Evolutionary conservation across 2,113 vertebrate genomes (phyloP), one percentile per base, ranked within the genome.

Genomic region (Dipodomys stephensi): DNA sequence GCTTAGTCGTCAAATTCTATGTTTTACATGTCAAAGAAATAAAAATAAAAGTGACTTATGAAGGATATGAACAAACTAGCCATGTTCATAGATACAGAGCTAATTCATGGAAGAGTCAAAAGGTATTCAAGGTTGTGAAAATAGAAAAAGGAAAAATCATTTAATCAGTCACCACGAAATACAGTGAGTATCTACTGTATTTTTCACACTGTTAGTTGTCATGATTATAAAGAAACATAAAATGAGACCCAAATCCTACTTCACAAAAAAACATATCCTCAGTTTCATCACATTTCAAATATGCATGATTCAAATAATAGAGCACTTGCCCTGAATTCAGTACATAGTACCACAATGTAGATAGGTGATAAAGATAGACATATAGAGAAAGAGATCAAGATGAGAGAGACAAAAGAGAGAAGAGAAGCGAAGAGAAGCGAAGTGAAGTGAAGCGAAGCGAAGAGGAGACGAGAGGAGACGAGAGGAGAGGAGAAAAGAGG

Each of bases 11-110:
- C 79, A 71, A 25, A 22, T 73, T 16, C 68, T 27, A 32, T 44
- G 76, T n/a, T 89, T 89, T 73, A 25, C 46, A 30, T 18, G 32
- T 67, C 64, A 89, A 78, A 92, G 65, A 91, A 62, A 73, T 2
- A 39, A 39, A 39, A 39, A 39, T 39, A 39, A 39, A 39, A 39
- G 67, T 80, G 57, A 30, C 39, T 57, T 71, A 62, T 62, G 60
- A 89, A 71, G 23, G 35, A 79, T 62, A 13, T 49, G 27, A 79
- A 73, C 74, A 86, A 67, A 67, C 81, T 57, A 87, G 32, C 86
- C 74, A 60, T 72, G 44, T 85, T 88, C 62, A 65, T 57, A 39
- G 15, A 35, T 0, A 1, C 6, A 77, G 79, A 2, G 2, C 60
- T 76, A 68, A 79, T 57, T 18, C 5, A 11, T 16, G 53, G 82